Percentiles rank a stretch among this genome's conserved stretches.
Conservation (phyloP, 2,888 invertebrate species). For the Drosophila cracens region DNA sequence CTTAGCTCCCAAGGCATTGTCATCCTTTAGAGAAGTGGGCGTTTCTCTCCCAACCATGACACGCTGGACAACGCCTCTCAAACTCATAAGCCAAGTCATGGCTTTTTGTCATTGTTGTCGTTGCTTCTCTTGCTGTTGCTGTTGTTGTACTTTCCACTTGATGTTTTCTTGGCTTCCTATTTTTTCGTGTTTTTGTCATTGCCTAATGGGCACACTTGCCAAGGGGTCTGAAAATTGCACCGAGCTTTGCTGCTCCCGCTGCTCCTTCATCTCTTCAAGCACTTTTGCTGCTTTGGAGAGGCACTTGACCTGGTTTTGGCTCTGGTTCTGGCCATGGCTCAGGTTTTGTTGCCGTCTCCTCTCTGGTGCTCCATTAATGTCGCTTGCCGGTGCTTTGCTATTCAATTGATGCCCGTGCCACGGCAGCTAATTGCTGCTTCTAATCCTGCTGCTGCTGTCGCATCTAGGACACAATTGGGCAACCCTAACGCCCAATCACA, state of each 20-base stretch:
- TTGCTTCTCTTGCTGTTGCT: constrained; percentile 13
- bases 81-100: constrained; percentile 60
- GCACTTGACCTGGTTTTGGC: constrained; percentile 69
- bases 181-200: constrained; percentile 45
- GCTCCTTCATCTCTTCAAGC: constrained; percentile 36
- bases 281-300: constrained; percentile 52
- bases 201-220: constrained; percentile 73
- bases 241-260: constrained; percentile 7
- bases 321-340: constrained; percentile 41
- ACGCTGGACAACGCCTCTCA: constrained; percentile 47
- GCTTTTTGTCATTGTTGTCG: constrained; percentile 47
- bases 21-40: constrained; percentile 42
- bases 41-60: constrained; percentile 32
- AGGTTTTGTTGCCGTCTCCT: constrained; percentile 7
- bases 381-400: constrained; percentile 28
- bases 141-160: constrained; percentile 23
- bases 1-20: constrained; percentile 28
- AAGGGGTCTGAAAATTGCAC: constrained; percentile 30
- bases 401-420: constrained; percentile 24
- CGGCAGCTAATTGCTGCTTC: constrained; percentile 40
- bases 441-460: constrained; percentile 9
- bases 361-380: constrained; percentile 12
- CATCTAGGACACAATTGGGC: constrained; percentile 3
- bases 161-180: constrained; percentile 41
- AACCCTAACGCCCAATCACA: not conserved